Base-by-base conservation (phyloP, 2,113 vertebrate species). In the Polypterus senegalus region DNA sequence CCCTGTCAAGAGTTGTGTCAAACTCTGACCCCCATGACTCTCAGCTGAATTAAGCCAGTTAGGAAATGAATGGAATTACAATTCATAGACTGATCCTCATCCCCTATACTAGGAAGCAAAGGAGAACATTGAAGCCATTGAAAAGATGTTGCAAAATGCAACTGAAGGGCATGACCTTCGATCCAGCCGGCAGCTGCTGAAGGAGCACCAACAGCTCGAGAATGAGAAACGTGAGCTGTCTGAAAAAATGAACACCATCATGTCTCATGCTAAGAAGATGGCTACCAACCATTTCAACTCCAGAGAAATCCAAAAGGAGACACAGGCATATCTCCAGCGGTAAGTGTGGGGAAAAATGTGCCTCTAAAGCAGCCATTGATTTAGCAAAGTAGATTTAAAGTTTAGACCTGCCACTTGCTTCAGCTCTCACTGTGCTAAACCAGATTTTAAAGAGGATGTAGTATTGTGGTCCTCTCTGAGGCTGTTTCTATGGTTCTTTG, bases 211-310 rank as follows among this genome's bases (percentile, higher is more conserved):
- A 60, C 86, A 88, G 60, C 71, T 93, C 66, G 89, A 96, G 76
- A 75, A 81, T 3, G 81, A 91, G 64, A 86, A 85, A 48, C 79
- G 47, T 51, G 85, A 87, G 9, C 75, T 95, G 72, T 88, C 88
- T 3, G 79, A 89, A 53, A 89, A 89, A 79, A 89, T 95, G 73
- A 85, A 86, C 65, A 79, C 83, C 52, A 90, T 97, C 11, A 69
- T 89, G 11, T 77, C 77, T 57, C 78, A 78, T 8, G 91, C 88
- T 5, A 81, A 76, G 64, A 74, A 72, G 61, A 73, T 84, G n/a
- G 87, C 81, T 27, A 85, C 84, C 66, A 84, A 81, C 56, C 91
- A 93, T 69, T 92, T 91, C 60, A 76, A 89, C 69, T 91, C 89
- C 3, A 80, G 84, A 52, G 75, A 77, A 57, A 81, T 93, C 72